Percentiles rank a stretch among this genome's conserved stretches.
Conservation (phyloP, 2,888 invertebrate genomes). For the Coelopa pilipes region DNA sequence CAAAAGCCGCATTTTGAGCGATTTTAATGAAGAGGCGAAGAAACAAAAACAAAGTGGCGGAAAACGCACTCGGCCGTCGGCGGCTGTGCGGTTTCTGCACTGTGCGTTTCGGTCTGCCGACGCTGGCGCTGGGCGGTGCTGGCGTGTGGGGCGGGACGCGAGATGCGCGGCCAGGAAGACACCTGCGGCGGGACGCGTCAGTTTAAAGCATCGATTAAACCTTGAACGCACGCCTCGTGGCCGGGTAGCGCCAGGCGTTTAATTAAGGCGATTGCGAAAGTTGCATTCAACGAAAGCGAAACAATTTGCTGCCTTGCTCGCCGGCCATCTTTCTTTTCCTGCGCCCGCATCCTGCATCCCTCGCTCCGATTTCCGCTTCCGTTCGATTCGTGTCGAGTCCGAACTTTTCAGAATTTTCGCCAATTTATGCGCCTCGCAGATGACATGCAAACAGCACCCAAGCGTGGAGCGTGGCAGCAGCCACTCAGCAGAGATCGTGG, state of each 20-base stretch:
- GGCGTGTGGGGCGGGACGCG: background rate
- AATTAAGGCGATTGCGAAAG: too few species aligned
- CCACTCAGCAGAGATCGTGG: background rate
- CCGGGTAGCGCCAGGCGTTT: background rate
- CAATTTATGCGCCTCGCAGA: conserved; percentile 12
- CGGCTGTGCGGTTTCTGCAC: too few species aligned
- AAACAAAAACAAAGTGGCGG: too few species aligned
- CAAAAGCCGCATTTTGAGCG: background rate
- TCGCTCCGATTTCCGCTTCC: background rate
- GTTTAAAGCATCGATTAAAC: conserved; percentile 12
- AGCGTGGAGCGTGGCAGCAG: background rate
- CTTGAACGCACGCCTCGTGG: background rate
- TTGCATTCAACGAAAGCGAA: too few species aligned
- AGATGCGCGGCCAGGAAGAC: background rate
- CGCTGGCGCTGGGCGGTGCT: too few species aligned
- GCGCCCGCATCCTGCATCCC: background rate
- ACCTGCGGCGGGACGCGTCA: background rate
- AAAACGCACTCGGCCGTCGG: too few species aligned
- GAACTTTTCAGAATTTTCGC: background rate
- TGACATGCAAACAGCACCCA: conserved; percentile 10
- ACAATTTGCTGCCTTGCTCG: too few species aligned
- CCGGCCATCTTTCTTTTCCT: background rate
- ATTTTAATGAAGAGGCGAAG: too few species aligned
- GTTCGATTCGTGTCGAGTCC: background rate
- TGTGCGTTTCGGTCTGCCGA: too few species aligned